phyloP scores from a whole-genome alignment of 1,140 invertebrate species.

The Berghia stephanieae region DNA sequence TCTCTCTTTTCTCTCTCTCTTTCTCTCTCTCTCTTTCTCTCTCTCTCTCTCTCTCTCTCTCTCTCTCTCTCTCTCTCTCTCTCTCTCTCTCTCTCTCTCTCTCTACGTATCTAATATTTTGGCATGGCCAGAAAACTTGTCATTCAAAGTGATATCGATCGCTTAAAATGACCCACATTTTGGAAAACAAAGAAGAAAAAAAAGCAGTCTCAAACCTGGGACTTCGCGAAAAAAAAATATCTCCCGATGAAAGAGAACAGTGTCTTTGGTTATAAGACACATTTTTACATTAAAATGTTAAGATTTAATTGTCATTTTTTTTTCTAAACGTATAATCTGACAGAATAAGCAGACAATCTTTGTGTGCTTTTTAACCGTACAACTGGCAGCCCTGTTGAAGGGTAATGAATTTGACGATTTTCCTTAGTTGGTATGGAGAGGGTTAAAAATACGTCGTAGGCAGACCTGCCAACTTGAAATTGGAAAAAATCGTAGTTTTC shows the following conservation, averaged over 20 bases:
- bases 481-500: no score
- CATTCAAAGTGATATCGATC: not conserved
- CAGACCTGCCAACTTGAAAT: no score
- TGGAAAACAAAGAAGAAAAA: not conserved
- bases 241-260: not conserved
- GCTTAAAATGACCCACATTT: not conserved
- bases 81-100: conserved; percentile 28
- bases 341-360: no score
- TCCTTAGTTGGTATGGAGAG: no score
- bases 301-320: no score
- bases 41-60: not conserved
- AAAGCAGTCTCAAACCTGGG: not conserved
- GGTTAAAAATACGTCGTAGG: no score
- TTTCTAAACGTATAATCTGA: no score
- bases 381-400: no score
- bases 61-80: conserved; percentile 25
- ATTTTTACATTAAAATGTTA: not conserved
- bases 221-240: not conserved
- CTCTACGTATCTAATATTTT: conserved; percentile 10
- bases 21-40: conserved; percentile 26
- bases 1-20: not conserved
- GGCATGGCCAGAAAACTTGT: not conserved
- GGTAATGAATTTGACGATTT: no score
- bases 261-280: not conserved
- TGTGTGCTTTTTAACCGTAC: no score